Conservation (phyloP, 2,888 invertebrate species). For the Neoascia interrupta region DNA sequence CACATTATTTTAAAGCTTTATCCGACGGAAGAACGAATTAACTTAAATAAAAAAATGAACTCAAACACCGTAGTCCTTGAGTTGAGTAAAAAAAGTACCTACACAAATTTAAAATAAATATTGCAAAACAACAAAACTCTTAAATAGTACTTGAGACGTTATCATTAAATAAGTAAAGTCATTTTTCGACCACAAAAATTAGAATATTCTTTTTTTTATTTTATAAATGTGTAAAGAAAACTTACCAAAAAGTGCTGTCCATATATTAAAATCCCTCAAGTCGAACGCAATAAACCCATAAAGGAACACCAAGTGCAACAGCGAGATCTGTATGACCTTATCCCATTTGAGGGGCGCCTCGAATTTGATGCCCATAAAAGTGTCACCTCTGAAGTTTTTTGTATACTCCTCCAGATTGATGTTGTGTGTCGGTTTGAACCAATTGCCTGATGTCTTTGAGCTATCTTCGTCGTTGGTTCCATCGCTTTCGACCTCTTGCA, state of each 20-base stretch:
- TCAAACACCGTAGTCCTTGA: too few species aligned
- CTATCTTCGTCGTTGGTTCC: constrained; percentile 1
- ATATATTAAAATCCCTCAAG: constrained; percentile 76
- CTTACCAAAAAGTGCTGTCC: constrained; percentile 83
- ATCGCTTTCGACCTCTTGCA: constrained; percentile 43
- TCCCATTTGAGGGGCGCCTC: constrained; percentile 84
- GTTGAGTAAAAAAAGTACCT: too few species aligned
- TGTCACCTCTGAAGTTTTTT: constrained; percentile 75
- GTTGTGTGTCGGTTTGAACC: constrained; percentile 72
- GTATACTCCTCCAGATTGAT: constrained; percentile 76
- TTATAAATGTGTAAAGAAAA: constrained; percentile 65
- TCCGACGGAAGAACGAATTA: too few species aligned
- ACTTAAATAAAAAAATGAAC: too few species aligned
- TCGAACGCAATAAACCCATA: constrained; percentile 77
- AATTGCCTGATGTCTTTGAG: neutral
- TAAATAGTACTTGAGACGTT: too few species aligned
- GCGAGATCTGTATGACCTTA: constrained; percentile 81
- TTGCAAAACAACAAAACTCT: too few species aligned
- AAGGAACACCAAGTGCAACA: constrained; percentile 81
- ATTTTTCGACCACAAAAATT: too few species aligned
- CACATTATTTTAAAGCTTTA: too few species aligned
- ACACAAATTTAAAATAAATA: too few species aligned
- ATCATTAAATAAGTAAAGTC: too few species aligned
- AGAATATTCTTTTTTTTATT: too few species aligned
- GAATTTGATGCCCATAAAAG: constrained; percentile 80